Base-by-base conservation (phyloP, 2,888 invertebrate species). In the Euplagia quadripunctaria region DNA sequence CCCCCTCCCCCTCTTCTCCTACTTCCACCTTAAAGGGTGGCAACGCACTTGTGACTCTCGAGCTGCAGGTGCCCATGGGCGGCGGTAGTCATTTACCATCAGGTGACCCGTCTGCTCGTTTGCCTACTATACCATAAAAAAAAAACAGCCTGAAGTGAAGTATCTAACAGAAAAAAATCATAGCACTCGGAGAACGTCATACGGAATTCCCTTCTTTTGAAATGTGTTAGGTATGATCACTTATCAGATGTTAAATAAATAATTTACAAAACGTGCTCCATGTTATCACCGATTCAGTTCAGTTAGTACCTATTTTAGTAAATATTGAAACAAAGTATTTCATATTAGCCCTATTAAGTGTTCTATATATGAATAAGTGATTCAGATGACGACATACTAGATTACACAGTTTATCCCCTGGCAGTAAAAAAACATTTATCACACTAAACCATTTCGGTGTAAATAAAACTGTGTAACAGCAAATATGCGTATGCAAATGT, bases 401-500 rank as follows among this genome's bases (percentile, higher is more conserved):
- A 68, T 68, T 42, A 68, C n/a, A 64, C 43, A 64, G 64, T 16
- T 20, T 20, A 42, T 58, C 20, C 46, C 20, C 5, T 0, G 43
- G n/a, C 17, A 51, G 58, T 68, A 68, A 51, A 58, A 68, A 58
- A 46, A 66, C 58, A 51, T 67, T 66, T 67, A 46, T 51, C 41
- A 46, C 52, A n/a, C 17, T 65, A 20, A 75, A 82, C 72, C 51
- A 42, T 68, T 81, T 79, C 68, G 31, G 16, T 65, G 75, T 73
- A 70, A 63, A 77, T 83, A 83, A 79, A 76, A 79, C 75, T 71
- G 73, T 66, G 74, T 74, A 67, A 76, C 79, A 77, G 49, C 79
- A 79, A 79, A 83, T 73, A 75, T 75, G 72, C 73, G 74, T 78
- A 84, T 84, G 82, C 73, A 84, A 82, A 82, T 82, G 73, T 73